Conservation (phyloP, 92 coral and sea anemone species). For the Epizoanthus scotinus region DNA sequence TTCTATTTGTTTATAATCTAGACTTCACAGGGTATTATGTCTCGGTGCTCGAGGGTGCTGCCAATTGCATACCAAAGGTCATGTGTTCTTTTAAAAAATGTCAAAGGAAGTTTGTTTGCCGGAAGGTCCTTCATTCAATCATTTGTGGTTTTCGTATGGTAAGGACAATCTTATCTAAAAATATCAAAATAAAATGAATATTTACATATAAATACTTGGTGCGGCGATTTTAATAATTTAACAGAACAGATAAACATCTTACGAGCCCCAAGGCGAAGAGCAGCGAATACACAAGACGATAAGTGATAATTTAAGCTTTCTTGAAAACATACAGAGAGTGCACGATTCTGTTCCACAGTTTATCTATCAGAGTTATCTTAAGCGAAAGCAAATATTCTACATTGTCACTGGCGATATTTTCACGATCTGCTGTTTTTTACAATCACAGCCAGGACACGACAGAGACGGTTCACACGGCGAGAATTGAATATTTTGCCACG, state of each 20-base stretch:
- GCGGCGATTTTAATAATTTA: not conserved
- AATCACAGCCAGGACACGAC: too few relatives aligned
- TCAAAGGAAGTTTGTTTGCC: not conserved
- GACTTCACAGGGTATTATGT: too few relatives aligned
- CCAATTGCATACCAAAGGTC: too few relatives aligned
- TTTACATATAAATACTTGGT: not conserved
- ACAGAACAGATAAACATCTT: not conserved
- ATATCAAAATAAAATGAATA: not conserved
- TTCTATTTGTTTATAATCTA: too few relatives aligned
- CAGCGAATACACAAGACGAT: not conserved
- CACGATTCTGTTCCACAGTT: conserved; percentile 4
- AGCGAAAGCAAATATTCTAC: not conserved
- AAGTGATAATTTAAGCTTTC: not conserved
- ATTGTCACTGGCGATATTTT: not conserved
- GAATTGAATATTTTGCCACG: not conserved
- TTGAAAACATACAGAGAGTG: not conserved
- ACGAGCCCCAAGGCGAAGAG: conserved; percentile 11
- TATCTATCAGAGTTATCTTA: not conserved
- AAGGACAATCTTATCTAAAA: not conserved
- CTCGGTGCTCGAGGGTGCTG: too few relatives aligned
- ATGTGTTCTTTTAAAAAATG: too few relatives aligned
- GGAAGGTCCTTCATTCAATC: not conserved
- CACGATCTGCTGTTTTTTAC: too few relatives aligned
- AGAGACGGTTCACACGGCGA: too few relatives aligned
- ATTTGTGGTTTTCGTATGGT: not conserved